Evolutionary conservation across 2,797 vertebrate species (phyloP).

Genomic region (Lophotriccus pileatus): DNA sequence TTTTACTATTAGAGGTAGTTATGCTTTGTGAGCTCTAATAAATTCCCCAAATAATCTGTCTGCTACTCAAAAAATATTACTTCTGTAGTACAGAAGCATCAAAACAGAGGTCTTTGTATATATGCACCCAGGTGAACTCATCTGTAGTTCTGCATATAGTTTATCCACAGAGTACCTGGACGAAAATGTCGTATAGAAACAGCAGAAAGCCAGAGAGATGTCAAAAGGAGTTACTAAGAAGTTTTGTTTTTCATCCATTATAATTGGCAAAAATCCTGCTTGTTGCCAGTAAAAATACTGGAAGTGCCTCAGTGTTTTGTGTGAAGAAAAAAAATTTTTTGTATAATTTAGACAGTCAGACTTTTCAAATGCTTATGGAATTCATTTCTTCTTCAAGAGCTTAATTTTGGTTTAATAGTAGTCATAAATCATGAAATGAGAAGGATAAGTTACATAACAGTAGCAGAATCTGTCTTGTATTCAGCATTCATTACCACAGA

Average conservation of each 20-base stretch:
- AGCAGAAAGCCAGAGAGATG: constrained; percentile 40
- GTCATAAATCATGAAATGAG: constrained; percentile 64
- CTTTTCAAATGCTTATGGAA: constrained; percentile 28
- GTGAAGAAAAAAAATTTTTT: not conserved
- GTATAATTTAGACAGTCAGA: constrained; percentile 6
- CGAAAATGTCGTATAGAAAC: not conserved
- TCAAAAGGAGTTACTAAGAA: constrained; percentile 37
- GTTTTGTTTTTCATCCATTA: not conserved
- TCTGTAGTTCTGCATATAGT: not conserved
- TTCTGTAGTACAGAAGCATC: not conserved
- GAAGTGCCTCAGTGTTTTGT: not conserved
- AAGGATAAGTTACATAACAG: constrained; percentile 35
- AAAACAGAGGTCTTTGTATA: not conserved
- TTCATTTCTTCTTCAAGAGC: constrained; percentile 33
- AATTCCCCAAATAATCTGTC: not conserved
- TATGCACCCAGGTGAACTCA: not conserved
- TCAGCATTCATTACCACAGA: not conserved
- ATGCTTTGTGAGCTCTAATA: not conserved
- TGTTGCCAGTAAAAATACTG: constrained; percentile 54
- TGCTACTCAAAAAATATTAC: not conserved
- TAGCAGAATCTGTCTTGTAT: constrained; percentile 18
- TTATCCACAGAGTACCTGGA: not conserved
- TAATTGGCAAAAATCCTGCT: constrained; percentile 19
- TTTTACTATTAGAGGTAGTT: not conserved
- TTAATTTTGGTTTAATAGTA: constrained; percentile 59